These are phyloP conservation scores for Dasyurus viverrinus DNA, from an alignment of 2,113 vertebrate genomes.

Conservation along the genomic window DNA sequence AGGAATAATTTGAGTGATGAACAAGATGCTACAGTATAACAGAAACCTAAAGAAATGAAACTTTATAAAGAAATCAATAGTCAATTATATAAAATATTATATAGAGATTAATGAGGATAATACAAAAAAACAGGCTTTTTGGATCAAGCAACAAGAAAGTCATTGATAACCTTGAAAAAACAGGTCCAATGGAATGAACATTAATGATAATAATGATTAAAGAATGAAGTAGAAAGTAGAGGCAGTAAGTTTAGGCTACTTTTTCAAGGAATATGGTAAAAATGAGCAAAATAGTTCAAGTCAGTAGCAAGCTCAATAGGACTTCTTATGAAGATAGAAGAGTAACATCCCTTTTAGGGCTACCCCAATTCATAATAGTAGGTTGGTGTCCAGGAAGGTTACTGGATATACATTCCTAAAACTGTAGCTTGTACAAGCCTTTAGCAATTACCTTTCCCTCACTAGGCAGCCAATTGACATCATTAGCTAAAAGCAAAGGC, in stretches of 20 bases:
- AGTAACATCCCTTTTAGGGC: background rate
- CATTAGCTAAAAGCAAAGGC: background rate
- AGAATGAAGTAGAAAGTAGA: background rate
- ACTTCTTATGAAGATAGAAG: background rate
- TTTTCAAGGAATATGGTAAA: background rate
- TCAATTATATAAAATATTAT: background rate
- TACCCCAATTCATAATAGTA: background rate
- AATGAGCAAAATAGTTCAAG: background rate
- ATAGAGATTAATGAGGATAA: background rate
- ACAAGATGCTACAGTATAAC: background rate
- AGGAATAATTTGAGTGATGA: background rate
- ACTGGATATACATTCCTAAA: background rate
- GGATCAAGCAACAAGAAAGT: background rate
- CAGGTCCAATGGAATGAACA: background rate
- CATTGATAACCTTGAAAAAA: background rate
- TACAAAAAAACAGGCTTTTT: background rate
- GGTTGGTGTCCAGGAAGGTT: background rate
- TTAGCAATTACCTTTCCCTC: background rate
- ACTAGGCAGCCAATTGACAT: background rate
- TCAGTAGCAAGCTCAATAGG: background rate
- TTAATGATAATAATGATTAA: background rate
- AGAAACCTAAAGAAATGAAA: background rate
- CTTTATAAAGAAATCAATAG: background rate
- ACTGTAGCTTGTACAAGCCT: background rate
- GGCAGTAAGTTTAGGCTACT: background rate